Evolutionary conservation across 2,888 invertebrate species (phyloP).

Genomic region (Agapetus fuscipes): DNA sequence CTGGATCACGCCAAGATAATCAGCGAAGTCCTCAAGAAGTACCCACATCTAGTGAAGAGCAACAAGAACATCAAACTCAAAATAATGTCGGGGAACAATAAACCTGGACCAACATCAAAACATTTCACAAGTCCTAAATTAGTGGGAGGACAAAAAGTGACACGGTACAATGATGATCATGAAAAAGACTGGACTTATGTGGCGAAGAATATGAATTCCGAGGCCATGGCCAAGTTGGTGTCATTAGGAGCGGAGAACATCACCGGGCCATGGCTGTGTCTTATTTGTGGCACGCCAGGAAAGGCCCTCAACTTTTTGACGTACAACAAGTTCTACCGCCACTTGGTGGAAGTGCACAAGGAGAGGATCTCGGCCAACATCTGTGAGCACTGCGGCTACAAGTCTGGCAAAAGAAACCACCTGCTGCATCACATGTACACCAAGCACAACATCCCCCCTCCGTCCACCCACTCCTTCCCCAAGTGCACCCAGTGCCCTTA

Average conservation of each 20-base stretch:
- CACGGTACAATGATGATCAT: slow-evolving; percentile 8
- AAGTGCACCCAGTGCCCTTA: slow-evolving; percentile 69
- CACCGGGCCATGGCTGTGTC: slow-evolving; percentile 73
- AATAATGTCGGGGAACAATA: slow-evolving; percentile 57
- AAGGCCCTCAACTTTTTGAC: slow-evolving; percentile 63
- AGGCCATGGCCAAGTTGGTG: slow-evolving; percentile 51
- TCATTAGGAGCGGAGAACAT: slow-evolving; percentile 51
- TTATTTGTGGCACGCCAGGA: slow-evolving; percentile 60
- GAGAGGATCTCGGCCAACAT: slow-evolving; percentile 66
- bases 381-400: slow-evolving; percentile 79
- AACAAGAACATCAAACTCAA: slow-evolving; percentile 82
- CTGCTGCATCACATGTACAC: slow-evolving; percentile 70
- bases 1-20: slow-evolving; percentile 79
- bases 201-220: slow-evolving; percentile 48
- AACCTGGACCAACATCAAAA: slow-evolving; percentile 14
- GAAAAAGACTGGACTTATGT: slow-evolving; percentile 16
- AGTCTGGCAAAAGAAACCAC: slow-evolving; percentile 61
- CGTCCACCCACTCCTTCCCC: slow-evolving; percentile 62
- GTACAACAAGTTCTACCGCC: slow-evolving; percentile 70
- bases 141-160: slow-evolving; percentile 1
- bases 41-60: slow-evolving; percentile 77
- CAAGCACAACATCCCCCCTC: slow-evolving; percentile 68
- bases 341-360: slow-evolving; percentile 71
- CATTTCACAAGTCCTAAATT: slow-evolving; percentile 26
- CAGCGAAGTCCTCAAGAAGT: slow-evolving; percentile 77